Evolutionary conservation across 2,113 vertebrate genomes (phyloP).

Genomic region (Nannobrachium achirus): DNA sequence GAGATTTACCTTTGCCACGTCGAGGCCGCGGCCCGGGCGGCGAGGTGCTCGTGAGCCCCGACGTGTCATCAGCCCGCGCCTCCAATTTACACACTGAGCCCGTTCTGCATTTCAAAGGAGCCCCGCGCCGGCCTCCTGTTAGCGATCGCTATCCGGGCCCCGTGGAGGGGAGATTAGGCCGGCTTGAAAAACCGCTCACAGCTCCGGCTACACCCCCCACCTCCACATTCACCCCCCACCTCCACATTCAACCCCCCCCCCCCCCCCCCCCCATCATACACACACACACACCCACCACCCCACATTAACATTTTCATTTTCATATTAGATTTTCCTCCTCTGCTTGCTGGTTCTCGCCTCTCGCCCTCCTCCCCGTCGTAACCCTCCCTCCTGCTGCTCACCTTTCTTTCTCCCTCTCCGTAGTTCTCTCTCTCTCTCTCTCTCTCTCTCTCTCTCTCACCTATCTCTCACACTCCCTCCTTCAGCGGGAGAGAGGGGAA

Average conservation of each 20-base stretch:
- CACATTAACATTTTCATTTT: slow-evolving; percentile 85
- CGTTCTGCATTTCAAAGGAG: slow-evolving; percentile 89
- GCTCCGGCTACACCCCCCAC: slow-evolving; percentile 15
- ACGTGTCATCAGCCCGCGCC: slow-evolving; percentile 84
- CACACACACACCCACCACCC: slow-evolving; percentile 25
- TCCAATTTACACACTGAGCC: slow-evolving; percentile 82
- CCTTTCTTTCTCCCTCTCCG: slow-evolving; percentile 28
- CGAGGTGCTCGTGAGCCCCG: slow-evolving; percentile 79
- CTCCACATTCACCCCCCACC: slow-evolving; percentile 13
- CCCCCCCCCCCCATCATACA: slow-evolving; percentile 13
- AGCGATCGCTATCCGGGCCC: slow-evolving; percentile 83
- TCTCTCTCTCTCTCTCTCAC: slow-evolving; percentile 39
- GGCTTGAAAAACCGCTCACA: slow-evolving; percentile 75
- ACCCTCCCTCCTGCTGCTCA: slow-evolving; percentile 35
- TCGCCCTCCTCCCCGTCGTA: slow-evolving; percentile 20
- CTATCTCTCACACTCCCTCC: slow-evolving; percentile 1
- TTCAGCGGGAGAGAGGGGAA: neutral
- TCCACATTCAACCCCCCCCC: neutral
- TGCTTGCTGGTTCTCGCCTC: slow-evolving; percentile 27
- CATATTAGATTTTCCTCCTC: slow-evolving; percentile 73
- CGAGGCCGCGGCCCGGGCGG: slow-evolving; percentile 75
- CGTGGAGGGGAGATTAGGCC: slow-evolving; percentile 82
- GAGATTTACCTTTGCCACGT: slow-evolving; percentile 84
- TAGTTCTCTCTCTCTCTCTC: neutral
- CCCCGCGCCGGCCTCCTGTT: slow-evolving; percentile 78